Base-by-base conservation (phyloP, 2,888 invertebrate species). In the Cabera pusaria region DNA sequence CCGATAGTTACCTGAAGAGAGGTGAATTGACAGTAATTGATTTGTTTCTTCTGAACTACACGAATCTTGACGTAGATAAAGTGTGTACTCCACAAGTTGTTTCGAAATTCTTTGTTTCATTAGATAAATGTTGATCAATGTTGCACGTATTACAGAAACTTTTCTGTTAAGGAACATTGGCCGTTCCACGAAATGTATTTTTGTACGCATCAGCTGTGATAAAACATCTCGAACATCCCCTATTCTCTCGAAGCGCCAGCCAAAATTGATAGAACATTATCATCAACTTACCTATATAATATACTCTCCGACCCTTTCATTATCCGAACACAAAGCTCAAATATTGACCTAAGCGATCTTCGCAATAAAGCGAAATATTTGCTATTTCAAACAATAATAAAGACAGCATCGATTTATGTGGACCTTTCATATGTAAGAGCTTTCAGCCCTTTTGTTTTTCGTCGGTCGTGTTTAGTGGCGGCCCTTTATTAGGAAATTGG, bases 401-500 rank as follows among this genome's bases (percentile, higher is more conserved):
- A 69, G 56, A 55, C 61, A 62, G 57, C 68, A 71, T 77, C 66
- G 72, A 71, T 72, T 73, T 68, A 73, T 64, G 64, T 56, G 57
- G 53, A 59, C 67, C 71, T 68, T 68, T 67, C 56, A 57, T 66
- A 58, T 62, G 58, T 62, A 56, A 64, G 58, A 69, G 65, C 56
- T 61, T 62, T 56, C 50, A 49, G 56, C 54, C 64, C 66, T 71
- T 62, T 79, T 77, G 77, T 77, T 80, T 80, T 76, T 70, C 61
- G 65, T 42, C 58, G 49, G 55, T 55, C 60, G 59, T 68, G 61
- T 71, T 72, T 72, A 73, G 72, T 53, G 64, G 59, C 57, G 56
- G 63, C 52, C 73, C 68, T 81, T 78, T 82, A 78, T 81, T 76
- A 72, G 71, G 67, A 73, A 74, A 76, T 81, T 76, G 75, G 70